A percentile compares a stretch with the other conserved stretches of the same genome.
These are phyloP conservation scores for Dolichotis patagonum DNA, from an alignment of 2,113 vertebrate species.

Conservation along the genomic window DNA sequence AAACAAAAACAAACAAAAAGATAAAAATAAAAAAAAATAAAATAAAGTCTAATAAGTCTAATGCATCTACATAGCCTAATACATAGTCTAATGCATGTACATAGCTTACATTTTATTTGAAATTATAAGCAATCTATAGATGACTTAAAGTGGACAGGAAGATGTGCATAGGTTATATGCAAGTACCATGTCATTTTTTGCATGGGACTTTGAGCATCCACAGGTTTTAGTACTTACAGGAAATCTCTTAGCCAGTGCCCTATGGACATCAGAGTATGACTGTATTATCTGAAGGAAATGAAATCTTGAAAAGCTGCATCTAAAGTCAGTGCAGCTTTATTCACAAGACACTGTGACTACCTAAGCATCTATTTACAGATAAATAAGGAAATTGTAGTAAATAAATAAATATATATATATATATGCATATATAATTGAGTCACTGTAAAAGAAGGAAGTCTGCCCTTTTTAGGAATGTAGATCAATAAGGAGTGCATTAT, in stretches of 20 bases:
- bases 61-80: no score
- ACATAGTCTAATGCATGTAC: no score
- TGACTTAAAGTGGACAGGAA: background rate
- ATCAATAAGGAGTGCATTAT: background rate
- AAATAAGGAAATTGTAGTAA: background rate
- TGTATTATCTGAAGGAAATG: background rate
- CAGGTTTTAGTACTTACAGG: background rate
- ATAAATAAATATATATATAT: background rate
- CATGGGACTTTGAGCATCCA: background rate
- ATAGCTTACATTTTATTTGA: background rate
- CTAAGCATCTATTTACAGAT: background rate
- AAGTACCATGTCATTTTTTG: background rate
- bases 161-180: background rate
- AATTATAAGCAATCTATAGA: background rate
- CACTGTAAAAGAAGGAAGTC: background rate
- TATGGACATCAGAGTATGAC: background rate
- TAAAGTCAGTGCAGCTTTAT: background rate
- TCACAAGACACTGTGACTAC: background rate
- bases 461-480: background rate
- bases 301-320: background rate
- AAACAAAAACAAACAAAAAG: no score
- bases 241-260: background rate
- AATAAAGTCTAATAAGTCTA: no score
- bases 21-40: no score
- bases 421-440: background rate